Base-by-base conservation (phyloP, 2,797 vertebrate species). In the Anabacerthia variegaticeps region DNA sequence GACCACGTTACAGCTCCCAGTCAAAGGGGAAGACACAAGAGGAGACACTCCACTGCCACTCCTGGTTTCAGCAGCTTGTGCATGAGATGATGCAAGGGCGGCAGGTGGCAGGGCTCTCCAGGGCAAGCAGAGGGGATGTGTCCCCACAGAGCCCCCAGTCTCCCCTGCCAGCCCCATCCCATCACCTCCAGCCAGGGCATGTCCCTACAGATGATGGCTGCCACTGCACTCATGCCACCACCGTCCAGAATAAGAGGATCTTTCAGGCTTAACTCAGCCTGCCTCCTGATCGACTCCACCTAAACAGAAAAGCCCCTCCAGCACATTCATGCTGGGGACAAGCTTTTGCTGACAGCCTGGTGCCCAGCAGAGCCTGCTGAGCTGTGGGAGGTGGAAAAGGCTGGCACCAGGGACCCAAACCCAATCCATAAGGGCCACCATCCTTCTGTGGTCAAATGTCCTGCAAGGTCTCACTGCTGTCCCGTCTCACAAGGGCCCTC, bases 41-140 rank as follows among this genome's bases (percentile, higher is more conserved):
- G 97, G 98, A 98, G 95, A 98, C 98, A 1, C 28, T 98, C 63
- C 98, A 30, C 36, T 4, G 7, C 55, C 66, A 55, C 4, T 58
- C 28, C 13, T 12, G 3, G 36, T 44, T 93, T 80, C 15, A 2
- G 41, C 52, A 74, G 85, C 49, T 51, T 34, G 30, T 6, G 1
- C 14, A 18, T 1, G 5, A 88, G 89, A 81, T 92, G 78, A 68
- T 68, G 87, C 75, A 89, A 85, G 41, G 21, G 56, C 30, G 82
- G 95, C 73, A 91, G 67, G 77, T 73, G 82, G n/a, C 68, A 81
- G 52, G 58, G 71, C 37, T 62, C 55, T 56, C 30, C 0, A 1
- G 24, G 27, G 18, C 0, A 0, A 66, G 44, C 44, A 37, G 51
- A 39, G 17, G 17, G 23, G 28, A 44, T 1, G 2, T 5, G 22